Evolutionary conservation across 2,113 vertebrate species (phyloP).

Genomic region (Oriolus oriolus): DNA sequence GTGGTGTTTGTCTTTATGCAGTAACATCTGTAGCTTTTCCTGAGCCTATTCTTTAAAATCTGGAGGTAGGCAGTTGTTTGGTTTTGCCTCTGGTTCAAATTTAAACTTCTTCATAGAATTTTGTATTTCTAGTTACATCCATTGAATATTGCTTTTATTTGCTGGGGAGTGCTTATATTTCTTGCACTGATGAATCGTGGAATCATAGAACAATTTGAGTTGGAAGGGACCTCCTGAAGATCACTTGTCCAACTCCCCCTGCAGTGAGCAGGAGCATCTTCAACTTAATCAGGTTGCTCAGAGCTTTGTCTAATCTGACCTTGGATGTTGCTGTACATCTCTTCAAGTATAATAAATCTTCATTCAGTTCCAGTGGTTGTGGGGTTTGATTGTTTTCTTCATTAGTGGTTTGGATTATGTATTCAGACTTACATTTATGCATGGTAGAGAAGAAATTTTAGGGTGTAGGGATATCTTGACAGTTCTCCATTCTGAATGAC

Average conservation of each 20-base stretch:
- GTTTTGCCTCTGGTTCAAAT: not conserved
- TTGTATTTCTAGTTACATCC: accelerated
- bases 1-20: not conserved
- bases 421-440: not conserved
- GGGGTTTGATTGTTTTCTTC: not conserved
- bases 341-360: not conserved
- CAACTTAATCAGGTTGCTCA: not conserved
- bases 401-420: not conserved
- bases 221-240: not conserved
- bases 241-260: accelerated
- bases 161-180: not conserved
- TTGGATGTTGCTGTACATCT: not conserved
- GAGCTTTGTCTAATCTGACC: not conserved
- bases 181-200: not conserved
- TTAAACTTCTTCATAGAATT: not conserved
- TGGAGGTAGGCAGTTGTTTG: not conserved
- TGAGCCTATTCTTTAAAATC: not conserved
- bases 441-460: not conserved
- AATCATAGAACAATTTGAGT: not conserved
- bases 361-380: not conserved
- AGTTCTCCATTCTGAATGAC: not conserved
- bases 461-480: not conserved
- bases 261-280: not conserved
- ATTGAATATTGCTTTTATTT: not conserved
- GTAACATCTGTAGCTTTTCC: not conserved